phyloP scores from a whole-genome alignment of 2,888 invertebrate species.

The Synergus umbraculus region DNA sequence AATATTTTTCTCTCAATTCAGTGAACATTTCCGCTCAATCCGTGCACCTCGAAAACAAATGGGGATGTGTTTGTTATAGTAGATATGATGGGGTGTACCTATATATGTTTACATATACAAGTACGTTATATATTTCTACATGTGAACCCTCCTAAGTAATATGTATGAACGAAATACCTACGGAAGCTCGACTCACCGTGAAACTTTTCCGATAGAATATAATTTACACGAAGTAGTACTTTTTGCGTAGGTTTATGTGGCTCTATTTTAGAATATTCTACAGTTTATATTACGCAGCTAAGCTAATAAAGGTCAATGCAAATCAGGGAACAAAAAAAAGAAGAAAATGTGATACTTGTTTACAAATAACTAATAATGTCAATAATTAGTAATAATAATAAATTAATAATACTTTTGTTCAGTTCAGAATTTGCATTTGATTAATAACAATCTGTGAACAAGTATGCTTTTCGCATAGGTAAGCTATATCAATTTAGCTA shows the following conservation, averaged over 20 bases:
- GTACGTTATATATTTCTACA: not conserved
- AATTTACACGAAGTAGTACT: not conserved
- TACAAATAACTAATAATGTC: no score
- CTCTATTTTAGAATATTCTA: no score
- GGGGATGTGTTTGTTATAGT: not conserved
- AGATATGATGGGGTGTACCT: not conserved
- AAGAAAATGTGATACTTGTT: no score
- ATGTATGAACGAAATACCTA: not conserved
- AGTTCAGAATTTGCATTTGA: no score
- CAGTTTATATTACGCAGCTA: no score
- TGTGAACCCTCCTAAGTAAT: not conserved
- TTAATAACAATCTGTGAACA: no score
- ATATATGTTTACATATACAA: not conserved
- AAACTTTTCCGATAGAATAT: slow-evolving; percentile 25
- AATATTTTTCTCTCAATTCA: not conserved
- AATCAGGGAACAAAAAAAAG: no score
- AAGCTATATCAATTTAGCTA: no score
- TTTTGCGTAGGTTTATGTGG: not conserved
- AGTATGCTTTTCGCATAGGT: no score
- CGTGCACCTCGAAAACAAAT: not conserved
- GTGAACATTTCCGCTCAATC: not conserved
- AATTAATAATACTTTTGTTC: no score
- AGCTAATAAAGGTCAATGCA: no score
- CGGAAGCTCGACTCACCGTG: not conserved
- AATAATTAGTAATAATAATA: no score